Conservation (phyloP, 2,888 invertebrate genomes). For the Caenorhabditis sp. region DNA sequence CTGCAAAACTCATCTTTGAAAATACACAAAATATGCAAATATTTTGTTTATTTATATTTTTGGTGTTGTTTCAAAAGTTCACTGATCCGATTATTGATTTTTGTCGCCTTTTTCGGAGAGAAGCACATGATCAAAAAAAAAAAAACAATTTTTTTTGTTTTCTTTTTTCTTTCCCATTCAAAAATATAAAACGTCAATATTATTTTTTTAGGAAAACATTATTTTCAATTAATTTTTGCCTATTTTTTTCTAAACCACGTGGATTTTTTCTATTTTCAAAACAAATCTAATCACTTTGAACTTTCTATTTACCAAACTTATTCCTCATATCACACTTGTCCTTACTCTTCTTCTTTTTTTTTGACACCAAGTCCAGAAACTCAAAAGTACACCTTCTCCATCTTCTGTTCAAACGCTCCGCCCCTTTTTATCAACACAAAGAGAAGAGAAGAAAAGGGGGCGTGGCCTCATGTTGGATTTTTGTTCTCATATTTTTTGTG, state of each 20-base stretch:
- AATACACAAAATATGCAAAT: background rate
- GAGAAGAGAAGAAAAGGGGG: background rate
- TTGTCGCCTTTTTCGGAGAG: background rate
- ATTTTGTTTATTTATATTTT: background rate
- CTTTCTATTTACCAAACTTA: background rate
- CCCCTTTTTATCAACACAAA: background rate
- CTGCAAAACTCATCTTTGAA: background rate
- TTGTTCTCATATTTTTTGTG: background rate
- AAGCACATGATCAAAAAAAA: background rate
- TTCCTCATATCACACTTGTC: background rate
- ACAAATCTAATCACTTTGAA: too few species aligned
- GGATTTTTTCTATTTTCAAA: too few species aligned
- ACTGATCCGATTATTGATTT: background rate
- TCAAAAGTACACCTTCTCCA: background rate
- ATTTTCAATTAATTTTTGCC: too few species aligned
- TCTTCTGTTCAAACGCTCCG: background rate
- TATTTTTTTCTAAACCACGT: too few species aligned
- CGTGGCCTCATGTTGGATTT: background rate
- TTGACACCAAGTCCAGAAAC: background rate
- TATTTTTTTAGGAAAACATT: too few species aligned
- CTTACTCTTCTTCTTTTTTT: background rate
- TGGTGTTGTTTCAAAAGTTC: slow-evolving; percentile 1
- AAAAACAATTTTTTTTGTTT: background rate
- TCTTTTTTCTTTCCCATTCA: too few species aligned
- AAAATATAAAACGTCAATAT: too few species aligned